Percentiles rank a stretch among this genome's conserved stretches.
Conservation (phyloP, 64 coral and sea anemone genomes). For the Actinia equina region DNA sequence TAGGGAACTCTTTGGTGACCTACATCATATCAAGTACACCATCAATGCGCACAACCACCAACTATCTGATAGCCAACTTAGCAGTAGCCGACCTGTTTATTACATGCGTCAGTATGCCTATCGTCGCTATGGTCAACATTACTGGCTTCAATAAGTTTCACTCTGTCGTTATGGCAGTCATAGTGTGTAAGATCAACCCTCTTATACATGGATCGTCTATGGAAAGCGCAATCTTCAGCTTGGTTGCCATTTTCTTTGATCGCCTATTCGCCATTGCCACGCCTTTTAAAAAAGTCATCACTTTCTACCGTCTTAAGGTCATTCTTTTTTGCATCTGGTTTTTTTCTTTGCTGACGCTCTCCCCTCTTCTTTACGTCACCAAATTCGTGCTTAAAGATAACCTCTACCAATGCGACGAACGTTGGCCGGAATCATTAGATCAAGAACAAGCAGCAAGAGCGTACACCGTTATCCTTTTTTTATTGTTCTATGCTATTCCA, state of each 20-base stretch:
- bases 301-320: background rate
- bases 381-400: background rate
- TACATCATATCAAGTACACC: slow-evolving; percentile 9
- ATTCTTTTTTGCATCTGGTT: slow-evolving; percentile 41
- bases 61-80: slow-evolving; percentile 50
- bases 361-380: slow-evolving; percentile 21
- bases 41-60: slow-evolving; percentile 28
- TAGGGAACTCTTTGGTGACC: slow-evolving; percentile 39
- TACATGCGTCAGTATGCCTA: slow-evolving; percentile 29
- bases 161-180: background rate
- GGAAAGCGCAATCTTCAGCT: slow-evolving; percentile 37
- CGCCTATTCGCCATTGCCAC: slow-evolving; percentile 28
- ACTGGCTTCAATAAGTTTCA: slow-evolving; percentile 2
- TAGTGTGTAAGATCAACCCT: slow-evolving; percentile 48
- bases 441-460: slow-evolving; percentile 3
- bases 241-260: slow-evolving; percentile 36
- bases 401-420: slow-evolving; percentile 30
- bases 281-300: slow-evolving; percentile 28
- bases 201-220: slow-evolving; percentile 28
- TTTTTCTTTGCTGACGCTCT: slow-evolving; percentile 3
- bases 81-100: slow-evolving; percentile 17
- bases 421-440: slow-evolving; percentile 34
- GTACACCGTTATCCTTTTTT: slow-evolving; percentile 35
- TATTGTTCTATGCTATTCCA: slow-evolving; percentile 42
- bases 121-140: slow-evolving; percentile 26